Percentiles rank a stretch among this genome's conserved stretches.
phyloP scores from a whole-genome alignment of 2,888 invertebrate genomes.

The Pimpla rufipes region DNA sequence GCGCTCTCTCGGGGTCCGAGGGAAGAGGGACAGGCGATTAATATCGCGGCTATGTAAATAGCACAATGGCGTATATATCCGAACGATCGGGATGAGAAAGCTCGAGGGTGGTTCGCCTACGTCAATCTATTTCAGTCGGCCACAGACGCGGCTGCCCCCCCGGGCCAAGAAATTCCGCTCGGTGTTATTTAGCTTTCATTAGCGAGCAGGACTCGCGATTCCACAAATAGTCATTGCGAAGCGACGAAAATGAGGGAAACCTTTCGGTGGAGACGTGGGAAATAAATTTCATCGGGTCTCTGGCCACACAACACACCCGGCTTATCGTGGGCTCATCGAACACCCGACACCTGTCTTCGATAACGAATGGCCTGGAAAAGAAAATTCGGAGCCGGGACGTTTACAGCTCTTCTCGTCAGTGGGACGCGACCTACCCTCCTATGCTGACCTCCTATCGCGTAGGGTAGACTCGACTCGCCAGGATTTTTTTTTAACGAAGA shows the following conservation, averaged over 20 bases:
- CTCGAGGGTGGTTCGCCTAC: not conserved
- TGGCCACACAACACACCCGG: not conserved
- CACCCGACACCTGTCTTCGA: conserved; percentile 51
- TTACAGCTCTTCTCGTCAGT: conserved; percentile 14
- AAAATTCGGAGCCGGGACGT: conserved; percentile 4
- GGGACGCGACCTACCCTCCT: not conserved
- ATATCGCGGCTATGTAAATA: conserved; percentile 6
- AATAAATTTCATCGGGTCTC: conserved; percentile 21
- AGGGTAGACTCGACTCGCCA: not conserved
- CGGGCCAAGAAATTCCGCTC: not conserved
- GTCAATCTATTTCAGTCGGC: conserved; percentile 18
- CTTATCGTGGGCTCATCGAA: conserved; percentile 52
- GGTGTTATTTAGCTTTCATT: conserved; percentile 67
- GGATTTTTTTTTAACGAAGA: too few species aligned
- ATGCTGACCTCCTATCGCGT: not conserved
- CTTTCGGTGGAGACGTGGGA: conserved; percentile 25
- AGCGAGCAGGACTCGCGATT: conserved; percentile 16
- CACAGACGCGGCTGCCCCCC: conserved; percentile 3
- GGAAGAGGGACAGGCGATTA: conserved; percentile 18
- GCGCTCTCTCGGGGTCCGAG: conserved; percentile 1
- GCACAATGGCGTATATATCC: not conserved
- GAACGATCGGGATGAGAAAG: conserved; percentile 7
- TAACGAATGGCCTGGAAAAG: conserved; percentile 53
- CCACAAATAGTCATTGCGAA: conserved; percentile 68
- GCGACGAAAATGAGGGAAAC: not conserved